These are phyloP conservation scores for Nerophis lumbriciformis DNA, from an alignment of 2,113 vertebrate genomes.

Conservation along the genomic window DNA sequence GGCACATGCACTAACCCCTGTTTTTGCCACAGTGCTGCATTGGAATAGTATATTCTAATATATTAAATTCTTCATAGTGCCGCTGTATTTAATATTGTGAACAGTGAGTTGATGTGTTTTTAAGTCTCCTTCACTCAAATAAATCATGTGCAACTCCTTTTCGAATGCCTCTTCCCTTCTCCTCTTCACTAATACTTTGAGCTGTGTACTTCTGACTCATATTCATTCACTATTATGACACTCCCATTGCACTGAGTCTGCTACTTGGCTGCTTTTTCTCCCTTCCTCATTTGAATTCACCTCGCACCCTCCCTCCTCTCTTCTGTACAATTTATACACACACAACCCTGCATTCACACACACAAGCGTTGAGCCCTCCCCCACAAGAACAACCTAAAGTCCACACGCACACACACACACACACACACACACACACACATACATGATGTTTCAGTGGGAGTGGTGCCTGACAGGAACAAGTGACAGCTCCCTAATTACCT, in stretches of 20 bases:
- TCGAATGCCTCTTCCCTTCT: conserved; percentile 37
- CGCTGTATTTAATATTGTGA: background rate
- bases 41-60: background rate
- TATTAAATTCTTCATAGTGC: background rate
- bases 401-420: conserved; percentile 27
- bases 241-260: conserved; percentile 46
- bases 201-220: conserved; percentile 49
- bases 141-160: conserved; percentile 36
- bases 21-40: background rate
- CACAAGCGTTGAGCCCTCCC: conserved; percentile 46
- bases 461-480: conserved; percentile 96
- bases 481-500: conserved; percentile 99
- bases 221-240: conserved; percentile 64
- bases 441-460: conserved; percentile 82
- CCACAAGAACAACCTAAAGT: conserved; percentile 49
- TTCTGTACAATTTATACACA: conserved; percentile 60
- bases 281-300: conserved; percentile 72
- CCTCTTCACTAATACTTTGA: conserved; percentile 44
- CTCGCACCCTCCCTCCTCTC: conserved; percentile 56
- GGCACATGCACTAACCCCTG: too few relatives aligned
- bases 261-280: conserved; percentile 61
- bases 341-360: conserved; percentile 50
- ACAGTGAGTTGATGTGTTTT: conserved; percentile 6
- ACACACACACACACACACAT: conserved; percentile 34
- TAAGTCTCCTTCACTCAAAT: conserved; percentile 30